Conservation (phyloP, 2,797 vertebrate species). For the Enteromius treurensis region DNA sequence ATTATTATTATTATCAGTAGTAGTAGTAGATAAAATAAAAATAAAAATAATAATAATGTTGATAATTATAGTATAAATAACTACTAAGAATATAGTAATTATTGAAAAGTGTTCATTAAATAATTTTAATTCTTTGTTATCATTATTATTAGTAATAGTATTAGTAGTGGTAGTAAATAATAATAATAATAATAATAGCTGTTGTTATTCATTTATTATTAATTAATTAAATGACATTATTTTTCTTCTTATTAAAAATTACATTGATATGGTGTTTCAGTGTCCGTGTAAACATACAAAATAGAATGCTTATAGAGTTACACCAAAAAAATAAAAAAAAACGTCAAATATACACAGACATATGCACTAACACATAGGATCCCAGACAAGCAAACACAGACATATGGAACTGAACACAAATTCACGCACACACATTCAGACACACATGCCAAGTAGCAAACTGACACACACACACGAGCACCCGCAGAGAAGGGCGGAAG, state of each 20-base stretch:
- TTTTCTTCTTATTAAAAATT: background rate
- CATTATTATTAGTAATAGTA: no score
- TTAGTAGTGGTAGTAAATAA: no score
- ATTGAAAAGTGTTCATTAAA: no score
- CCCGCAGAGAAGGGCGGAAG: constrained; percentile 29
- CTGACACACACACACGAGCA: constrained; percentile 38
- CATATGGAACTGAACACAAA: constrained; percentile 36
- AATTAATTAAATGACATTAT: background rate
- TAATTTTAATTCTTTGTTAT: background rate
- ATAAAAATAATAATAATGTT: background rate
- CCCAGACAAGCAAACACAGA: constrained; percentile 45
- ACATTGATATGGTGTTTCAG: background rate
- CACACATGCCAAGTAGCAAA: constrained; percentile 18
- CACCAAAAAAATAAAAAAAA: background rate
- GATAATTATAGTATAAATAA: no score
- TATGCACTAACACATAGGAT: constrained; percentile 11
- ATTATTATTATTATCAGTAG: no score
- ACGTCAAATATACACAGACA: constrained; percentile 17
- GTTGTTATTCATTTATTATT: background rate
- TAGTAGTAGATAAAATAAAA: background rate
- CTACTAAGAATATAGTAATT: no score
- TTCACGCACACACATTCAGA: constrained; percentile 11
- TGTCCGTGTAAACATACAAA: background rate
- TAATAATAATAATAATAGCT: background rate
- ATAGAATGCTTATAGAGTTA: background rate